Percentiles rank a stretch among this genome's conserved stretches.
Conservation (phyloP, 2,797 vertebrate genomes). For the Tamandua tetradactyla region DNA sequence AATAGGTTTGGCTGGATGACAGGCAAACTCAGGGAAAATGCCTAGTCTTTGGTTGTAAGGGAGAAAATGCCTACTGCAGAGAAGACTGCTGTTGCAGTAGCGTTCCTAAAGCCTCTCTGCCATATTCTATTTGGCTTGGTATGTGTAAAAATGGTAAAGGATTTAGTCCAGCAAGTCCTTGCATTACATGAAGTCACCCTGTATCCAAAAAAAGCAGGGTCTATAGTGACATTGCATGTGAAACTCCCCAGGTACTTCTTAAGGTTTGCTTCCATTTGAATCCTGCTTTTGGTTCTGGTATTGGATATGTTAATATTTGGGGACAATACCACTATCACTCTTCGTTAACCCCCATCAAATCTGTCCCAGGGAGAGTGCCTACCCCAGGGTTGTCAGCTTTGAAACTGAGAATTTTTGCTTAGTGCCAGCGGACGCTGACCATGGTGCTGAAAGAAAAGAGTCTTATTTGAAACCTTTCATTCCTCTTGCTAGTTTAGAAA, state of each 20-base stretch:
- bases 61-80: background rate
- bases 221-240: background rate
- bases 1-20: background rate
- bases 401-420: background rate
- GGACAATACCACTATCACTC: background rate
- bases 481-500: slow-evolving; percentile 58
- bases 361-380: background rate
- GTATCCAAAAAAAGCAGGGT: slow-evolving; percentile 27
- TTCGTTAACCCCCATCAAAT: background rate
- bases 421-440: slow-evolving; percentile 60
- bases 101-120: slow-evolving; percentile 69
- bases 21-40: slow-evolving; percentile 75
- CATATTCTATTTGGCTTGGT: slow-evolving; percentile 58
- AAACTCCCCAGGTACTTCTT: slow-evolving; percentile 38
- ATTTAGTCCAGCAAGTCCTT: slow-evolving; percentile 23
- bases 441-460: slow-evolving; percentile 72
- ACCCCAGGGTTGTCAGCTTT: background rate
- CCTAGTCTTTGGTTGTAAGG: slow-evolving; percentile 66
- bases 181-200: background rate
- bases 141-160: slow-evolving; percentile 40
- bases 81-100: slow-evolving; percentile 77
- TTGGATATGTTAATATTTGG: slow-evolving; percentile 32
- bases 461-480: slow-evolving; percentile 27
- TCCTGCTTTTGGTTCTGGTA: background rate
- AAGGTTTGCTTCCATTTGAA: slow-evolving; percentile 16